Percentiles rank a stretch among this genome's conserved stretches.
phyloP scores from a whole-genome alignment of 2,888 invertebrate species.

The Callinectes sapidus region DNA sequence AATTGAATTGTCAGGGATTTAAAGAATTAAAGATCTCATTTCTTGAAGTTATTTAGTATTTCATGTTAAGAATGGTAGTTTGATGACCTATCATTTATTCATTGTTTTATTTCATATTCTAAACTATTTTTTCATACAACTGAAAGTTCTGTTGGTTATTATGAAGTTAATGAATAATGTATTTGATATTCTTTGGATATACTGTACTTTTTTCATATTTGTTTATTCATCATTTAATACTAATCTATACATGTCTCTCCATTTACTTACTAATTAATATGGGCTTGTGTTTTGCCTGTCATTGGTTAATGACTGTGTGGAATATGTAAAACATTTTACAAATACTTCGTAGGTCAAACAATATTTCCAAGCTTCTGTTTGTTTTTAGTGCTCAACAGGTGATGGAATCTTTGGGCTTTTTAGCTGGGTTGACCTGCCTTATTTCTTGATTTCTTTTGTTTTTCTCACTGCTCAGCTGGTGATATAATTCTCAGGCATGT shows the following conservation, averaged over 20 bases:
- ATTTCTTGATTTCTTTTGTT: not conserved
- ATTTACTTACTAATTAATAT: not conserved
- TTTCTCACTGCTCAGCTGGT: not conserved
- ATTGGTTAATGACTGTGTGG: not conserved
- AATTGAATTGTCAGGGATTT: not conserved
- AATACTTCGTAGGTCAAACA: not conserved
- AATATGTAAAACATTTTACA: not conserved
- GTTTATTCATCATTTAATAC: not conserved
- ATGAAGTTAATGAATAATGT: not conserved
- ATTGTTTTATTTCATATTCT: not conserved
- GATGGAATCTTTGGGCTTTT: not conserved
- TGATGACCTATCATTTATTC: not conserved
- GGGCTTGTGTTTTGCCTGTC: not conserved
- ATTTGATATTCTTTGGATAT: not conserved
- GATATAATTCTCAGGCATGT: not conserved
- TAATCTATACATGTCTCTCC: not conserved
- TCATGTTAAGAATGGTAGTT: not conserved
- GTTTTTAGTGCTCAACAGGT: not conserved
- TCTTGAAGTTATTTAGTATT: not conserved
- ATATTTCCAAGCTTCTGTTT: not conserved
- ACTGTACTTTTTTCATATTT: not conserved
- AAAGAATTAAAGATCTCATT: not conserved
- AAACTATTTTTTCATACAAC: not conserved
- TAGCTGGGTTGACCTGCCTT: not conserved
- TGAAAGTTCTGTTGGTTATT: not conserved